Conservation (phyloP, 2,888 invertebrate genomes). For the Criorhina ranunculi region DNA sequence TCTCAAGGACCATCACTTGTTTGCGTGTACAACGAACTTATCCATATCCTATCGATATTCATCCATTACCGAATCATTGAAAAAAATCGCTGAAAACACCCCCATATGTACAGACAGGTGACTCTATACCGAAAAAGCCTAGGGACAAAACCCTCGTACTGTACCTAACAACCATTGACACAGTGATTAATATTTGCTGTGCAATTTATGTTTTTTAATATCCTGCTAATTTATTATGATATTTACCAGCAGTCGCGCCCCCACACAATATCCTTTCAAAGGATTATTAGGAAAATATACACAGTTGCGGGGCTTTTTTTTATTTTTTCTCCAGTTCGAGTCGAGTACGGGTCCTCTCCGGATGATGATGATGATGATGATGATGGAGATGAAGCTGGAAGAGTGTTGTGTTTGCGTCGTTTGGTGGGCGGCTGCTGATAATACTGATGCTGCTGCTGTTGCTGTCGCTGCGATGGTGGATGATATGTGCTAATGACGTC, state of each 20-base stretch:
- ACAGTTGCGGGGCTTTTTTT: neutral
- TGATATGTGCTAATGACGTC: slow-evolving; percentile 72
- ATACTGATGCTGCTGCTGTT: slow-evolving; percentile 22
- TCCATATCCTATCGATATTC: neutral
- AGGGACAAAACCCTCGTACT: neutral
- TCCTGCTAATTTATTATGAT: slow-evolving; percentile 53
- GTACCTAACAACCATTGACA: slow-evolving; percentile 52
- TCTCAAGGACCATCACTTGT: slow-evolving; percentile 19
- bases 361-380: slow-evolving; percentile 29
- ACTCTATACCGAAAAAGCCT: neutral
- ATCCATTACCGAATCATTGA: too few species aligned
- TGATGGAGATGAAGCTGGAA: slow-evolving; percentile 21
- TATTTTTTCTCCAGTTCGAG: neutral
- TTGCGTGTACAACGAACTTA: slow-evolving; percentile 52
- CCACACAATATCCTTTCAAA: slow-evolving; percentile 1
- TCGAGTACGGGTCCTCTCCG: too few species aligned
- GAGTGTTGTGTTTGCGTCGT: slow-evolving; percentile 21
- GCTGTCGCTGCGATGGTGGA: slow-evolving; percentile 32
- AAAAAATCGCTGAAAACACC: neutral
- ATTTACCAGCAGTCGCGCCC: slow-evolving; percentile 11
- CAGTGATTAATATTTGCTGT: slow-evolving; percentile 61
- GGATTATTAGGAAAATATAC: slow-evolving; percentile 47
- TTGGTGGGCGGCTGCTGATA: neutral
- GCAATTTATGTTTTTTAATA: slow-evolving; percentile 55
- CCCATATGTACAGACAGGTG: neutral